phyloP scores from a whole-genome alignment of 2,113 vertebrate genomes.

The Erythrolamprus reginae region DNA sequence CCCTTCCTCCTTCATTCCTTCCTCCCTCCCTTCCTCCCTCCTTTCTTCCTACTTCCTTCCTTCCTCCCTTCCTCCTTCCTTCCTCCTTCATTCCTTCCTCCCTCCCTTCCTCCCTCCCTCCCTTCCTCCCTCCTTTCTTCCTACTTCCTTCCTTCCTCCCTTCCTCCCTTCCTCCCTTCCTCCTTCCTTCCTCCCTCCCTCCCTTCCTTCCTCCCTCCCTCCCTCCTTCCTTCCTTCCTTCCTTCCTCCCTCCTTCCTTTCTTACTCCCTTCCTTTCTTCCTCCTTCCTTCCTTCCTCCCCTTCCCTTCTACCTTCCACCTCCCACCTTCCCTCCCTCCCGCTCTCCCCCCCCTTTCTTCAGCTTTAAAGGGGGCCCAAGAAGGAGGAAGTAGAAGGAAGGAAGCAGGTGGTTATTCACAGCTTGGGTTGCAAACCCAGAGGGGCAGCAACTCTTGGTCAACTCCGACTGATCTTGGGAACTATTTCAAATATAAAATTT shows the following conservation, averaged over 20 bases:
- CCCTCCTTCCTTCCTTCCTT: background rate
- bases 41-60: no score
- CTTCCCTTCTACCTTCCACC: background rate
- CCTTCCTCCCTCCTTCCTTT: no score
- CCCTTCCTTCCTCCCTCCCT: background rate
- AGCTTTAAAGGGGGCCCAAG: background rate
- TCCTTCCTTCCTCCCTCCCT: no score
- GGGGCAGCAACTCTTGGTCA: background rate
- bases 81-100: no score
- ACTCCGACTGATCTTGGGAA: background rate
- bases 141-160: no score
- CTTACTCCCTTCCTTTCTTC: background rate
- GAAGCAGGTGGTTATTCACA: fast-evolving
- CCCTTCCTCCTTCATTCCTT: background rate
- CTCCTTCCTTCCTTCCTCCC: no score
- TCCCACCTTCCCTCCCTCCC: no score
- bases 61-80: background rate
- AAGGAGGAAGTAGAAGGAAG: background rate
- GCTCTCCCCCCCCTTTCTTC: background rate
- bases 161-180: background rate
- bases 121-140: background rate
- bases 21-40: no score
- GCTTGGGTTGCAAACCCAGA: background rate
- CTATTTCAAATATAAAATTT: no score
- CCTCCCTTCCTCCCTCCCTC: fast-evolving